A percentile compares a stretch with the other conserved stretches of the same genome.
These are phyloP conservation scores for Drosophila nasuta DNA, from an alignment of 1,140 invertebrate genomes.

Conservation along the genomic window DNA sequence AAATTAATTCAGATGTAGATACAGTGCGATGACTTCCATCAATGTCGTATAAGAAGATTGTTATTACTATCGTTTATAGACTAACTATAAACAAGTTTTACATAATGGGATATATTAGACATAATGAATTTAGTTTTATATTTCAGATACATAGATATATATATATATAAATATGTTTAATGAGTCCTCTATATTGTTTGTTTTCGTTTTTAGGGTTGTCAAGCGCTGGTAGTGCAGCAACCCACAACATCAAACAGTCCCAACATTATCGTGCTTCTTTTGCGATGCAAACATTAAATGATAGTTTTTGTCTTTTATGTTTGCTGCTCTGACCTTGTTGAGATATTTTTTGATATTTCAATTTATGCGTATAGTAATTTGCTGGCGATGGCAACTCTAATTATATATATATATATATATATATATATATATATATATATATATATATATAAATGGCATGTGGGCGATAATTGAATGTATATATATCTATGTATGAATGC, in stretches of 20 bases:
- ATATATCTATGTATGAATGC: not conserved
- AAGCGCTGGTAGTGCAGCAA: constrained; percentile 22
- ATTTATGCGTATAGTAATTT: not conserved
- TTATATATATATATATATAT: no score
- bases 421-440: constrained; percentile 3
- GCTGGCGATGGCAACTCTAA: constrained; percentile 40
- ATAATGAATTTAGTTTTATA: constrained; percentile 10
- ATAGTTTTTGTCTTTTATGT: not conserved
- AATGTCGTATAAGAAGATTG: not conserved
- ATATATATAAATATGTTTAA: not conserved
- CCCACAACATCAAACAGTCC: not conserved
- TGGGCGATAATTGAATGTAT: constrained; percentile 15
- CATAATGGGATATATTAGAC: constrained; percentile 2
- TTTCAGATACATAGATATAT: constrained; percentile 44
- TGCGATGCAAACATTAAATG: not conserved
- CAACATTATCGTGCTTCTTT: not conserved
- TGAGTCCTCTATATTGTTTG: constrained; percentile 41
- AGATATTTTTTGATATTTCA: no score
- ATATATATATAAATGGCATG: constrained; percentile 1
- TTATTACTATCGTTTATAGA: constrained; percentile 9
- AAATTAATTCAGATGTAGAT: not conserved
- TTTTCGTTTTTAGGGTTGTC: constrained; percentile 66
- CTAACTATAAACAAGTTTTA: constrained; percentile 7
- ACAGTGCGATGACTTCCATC: not conserved
- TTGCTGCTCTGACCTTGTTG: not conserved